phyloP scores from a whole-genome alignment of 23 tunicate genomes.

The Trididemnum miniatum region DNA sequence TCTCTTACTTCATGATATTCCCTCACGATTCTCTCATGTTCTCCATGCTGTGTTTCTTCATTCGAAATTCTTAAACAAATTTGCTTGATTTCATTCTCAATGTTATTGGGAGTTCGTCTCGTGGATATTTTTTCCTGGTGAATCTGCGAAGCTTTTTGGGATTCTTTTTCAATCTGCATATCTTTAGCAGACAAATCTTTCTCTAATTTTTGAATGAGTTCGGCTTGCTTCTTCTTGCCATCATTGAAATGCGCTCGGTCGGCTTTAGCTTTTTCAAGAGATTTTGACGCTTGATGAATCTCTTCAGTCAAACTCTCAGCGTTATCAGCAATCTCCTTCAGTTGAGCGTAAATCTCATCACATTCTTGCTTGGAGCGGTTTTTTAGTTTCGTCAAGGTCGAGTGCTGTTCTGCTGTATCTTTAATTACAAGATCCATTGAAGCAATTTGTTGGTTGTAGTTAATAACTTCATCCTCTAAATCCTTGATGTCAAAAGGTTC shows the following conservation, averaged over 20 bases:
- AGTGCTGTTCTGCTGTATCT: constrained; percentile 25
- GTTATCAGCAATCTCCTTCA: constrained; percentile 49
- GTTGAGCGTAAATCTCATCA: constrained; percentile 37
- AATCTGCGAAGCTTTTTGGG: constrained; percentile 56
- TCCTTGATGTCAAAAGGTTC: constrained; percentile 67
- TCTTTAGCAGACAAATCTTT: not conserved
- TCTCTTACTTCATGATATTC: constrained; percentile 83
- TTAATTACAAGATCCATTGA: constrained; percentile 37
- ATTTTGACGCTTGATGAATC: constrained; percentile 32
- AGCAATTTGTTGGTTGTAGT: constrained; percentile 65
- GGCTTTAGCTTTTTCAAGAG: constrained; percentile 75
- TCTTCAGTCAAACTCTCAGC: constrained; percentile 57
- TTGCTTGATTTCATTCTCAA: constrained; percentile 80
- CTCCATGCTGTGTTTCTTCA: constrained; percentile 77
- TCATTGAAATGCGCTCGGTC: constrained; percentile 66
- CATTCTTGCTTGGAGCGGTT: constrained; percentile 35
- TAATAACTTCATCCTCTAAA: constrained; percentile 77
- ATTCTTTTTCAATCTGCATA: constrained; percentile 34
- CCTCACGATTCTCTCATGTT: constrained; percentile 65
- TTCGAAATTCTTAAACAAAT: constrained; percentile 50
- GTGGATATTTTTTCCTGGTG: constrained; percentile 56
- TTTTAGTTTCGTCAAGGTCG: constrained; percentile 10
- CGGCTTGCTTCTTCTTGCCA: constrained; percentile 54
- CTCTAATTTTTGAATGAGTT: constrained; percentile 30
- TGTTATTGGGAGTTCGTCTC: constrained; percentile 62